Conservation (phyloP, 1,140 invertebrate species). For the Lasioglossum albipes region DNA sequence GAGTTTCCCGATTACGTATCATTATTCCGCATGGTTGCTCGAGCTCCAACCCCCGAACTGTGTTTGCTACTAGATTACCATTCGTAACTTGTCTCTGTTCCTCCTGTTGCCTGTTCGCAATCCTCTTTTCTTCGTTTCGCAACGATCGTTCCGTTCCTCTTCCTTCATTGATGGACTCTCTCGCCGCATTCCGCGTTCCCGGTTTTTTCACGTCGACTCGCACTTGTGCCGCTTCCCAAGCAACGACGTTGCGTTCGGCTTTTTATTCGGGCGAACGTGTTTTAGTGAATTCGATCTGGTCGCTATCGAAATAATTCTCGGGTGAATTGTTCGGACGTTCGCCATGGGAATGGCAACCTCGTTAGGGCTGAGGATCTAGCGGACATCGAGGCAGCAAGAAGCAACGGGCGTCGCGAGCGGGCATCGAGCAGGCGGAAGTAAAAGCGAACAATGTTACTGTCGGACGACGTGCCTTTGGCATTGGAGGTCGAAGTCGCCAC, state of each 20-base stretch:
- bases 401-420: too few species aligned
- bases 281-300: background rate
- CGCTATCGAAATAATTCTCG: background rate
- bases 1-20: conserved; percentile 75
- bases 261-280: too few species aligned
- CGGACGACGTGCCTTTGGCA: conserved; percentile 58
- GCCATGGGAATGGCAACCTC: background rate
- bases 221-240: conserved; percentile 5
- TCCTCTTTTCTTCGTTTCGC: background rate
- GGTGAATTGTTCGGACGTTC: background rate
- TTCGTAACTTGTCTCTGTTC: conserved; percentile 38
- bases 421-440: conserved; percentile 19
- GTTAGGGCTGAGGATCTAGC: background rate
- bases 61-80: conserved; percentile 73
- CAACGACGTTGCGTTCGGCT: too few species aligned
- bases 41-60: conserved; percentile 66
- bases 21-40: conserved; percentile 77
- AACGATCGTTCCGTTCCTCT: background rate
- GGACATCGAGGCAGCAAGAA: background rate
- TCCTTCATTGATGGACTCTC: conserved; percentile 1
- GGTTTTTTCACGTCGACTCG: background rate
- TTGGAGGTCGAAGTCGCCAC: conserved; percentile 71
- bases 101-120: background rate
- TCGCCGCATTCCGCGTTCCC: background rate
- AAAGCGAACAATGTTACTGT: conserved; percentile 45